Evolutionary conservation across 2,888 invertebrate genomes (phyloP).

Genomic region (Crematogaster levior): DNA sequence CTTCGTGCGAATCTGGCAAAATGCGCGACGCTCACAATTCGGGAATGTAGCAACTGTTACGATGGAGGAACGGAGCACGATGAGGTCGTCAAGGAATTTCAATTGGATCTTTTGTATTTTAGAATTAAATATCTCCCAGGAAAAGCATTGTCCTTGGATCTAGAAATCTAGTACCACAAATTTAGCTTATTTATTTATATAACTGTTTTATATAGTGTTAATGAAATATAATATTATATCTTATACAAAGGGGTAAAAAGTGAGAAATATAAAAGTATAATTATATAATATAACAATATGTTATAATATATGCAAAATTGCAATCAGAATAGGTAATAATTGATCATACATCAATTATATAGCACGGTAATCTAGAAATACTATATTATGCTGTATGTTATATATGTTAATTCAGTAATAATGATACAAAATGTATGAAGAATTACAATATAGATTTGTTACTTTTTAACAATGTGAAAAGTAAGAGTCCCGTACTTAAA

Average conservation of each 20-base stretch:
- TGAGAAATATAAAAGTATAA: background rate
- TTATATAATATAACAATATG: conserved; percentile 8
- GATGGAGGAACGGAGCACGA: background rate
- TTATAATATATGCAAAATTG: background rate
- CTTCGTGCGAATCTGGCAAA: conserved; percentile 29
- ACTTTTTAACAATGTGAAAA: background rate
- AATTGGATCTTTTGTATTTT: conserved; percentile 32
- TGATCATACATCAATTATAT: background rate
- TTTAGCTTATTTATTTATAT: background rate
- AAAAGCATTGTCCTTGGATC: background rate
- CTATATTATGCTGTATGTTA: too few relatives aligned
- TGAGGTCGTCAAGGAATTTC: conserved; percentile 24
- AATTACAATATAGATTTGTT: background rate
- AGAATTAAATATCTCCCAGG: conserved; percentile 14
- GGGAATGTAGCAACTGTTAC: conserved; percentile 34
- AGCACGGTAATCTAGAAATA: background rate
- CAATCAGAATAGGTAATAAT: background rate
- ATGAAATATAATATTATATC: background rate
- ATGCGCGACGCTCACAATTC: conserved; percentile 20
- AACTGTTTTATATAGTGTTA: background rate
- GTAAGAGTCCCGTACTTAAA: background rate
- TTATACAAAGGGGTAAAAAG: too few relatives aligned
- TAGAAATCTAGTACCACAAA: background rate
- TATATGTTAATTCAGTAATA: background rate
- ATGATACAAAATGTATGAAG: background rate